Evolutionary conservation across 2,797 vertebrate species (phyloP).

Genomic region (Phaenicophaeus curvirostris): DNA sequence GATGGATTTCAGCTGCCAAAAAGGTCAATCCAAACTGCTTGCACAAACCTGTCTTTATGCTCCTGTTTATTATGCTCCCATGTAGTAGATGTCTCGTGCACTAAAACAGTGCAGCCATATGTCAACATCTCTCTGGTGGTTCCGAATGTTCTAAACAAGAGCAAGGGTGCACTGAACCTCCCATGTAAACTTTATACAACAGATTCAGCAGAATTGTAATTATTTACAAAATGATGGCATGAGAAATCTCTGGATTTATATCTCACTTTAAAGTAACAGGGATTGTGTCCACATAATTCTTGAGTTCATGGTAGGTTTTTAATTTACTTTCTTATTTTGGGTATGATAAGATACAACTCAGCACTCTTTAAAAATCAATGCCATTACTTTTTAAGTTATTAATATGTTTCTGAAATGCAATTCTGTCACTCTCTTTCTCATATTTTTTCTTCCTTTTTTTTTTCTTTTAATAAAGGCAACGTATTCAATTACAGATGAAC

Average conservation of each 20-base stretch:
- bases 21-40: constrained; percentile 83
- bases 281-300: constrained; percentile 79
- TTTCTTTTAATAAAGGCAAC: background rate
- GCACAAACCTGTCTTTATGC: constrained; percentile 88
- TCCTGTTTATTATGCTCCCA: constrained; percentile 96
- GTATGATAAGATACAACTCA: constrained; percentile 61
- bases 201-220: constrained; percentile 99
- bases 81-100: constrained; percentile 93
- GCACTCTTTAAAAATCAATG: constrained; percentile 23
- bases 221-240: constrained; percentile 98
- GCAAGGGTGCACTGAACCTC: constrained; percentile 98
- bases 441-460: background rate
- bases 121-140: constrained; percentile 99
- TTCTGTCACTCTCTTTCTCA: background rate
- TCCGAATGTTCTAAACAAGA: constrained; percentile 98
- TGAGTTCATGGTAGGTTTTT: constrained; percentile 72
- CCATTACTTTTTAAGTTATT: background rate
- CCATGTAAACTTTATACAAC: constrained; percentile 99
- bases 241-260: constrained; percentile 90
- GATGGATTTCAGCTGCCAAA: constrained; percentile 85
- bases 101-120: constrained; percentile 93
- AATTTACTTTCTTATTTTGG: constrained; percentile 74
- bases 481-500: constrained; percentile 5
- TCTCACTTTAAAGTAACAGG: constrained; percentile 83
- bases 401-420: background rate